Conservation (phyloP, 2,113 vertebrate species). For the Scomber japonicus region DNA sequence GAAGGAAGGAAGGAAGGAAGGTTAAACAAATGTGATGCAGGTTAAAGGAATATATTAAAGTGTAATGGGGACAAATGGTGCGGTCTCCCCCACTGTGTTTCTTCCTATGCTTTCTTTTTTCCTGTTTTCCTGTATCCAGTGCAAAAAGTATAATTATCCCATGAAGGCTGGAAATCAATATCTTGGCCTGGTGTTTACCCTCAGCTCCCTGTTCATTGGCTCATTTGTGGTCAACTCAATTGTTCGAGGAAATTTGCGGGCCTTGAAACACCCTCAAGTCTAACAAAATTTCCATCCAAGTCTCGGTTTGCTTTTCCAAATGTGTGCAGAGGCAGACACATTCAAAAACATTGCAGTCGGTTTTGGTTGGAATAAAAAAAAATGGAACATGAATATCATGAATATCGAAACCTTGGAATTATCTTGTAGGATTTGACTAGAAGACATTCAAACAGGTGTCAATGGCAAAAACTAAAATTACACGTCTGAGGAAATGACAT, state of each 20-base stretch:
- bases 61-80: too few relatives aligned
- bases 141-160: too few relatives aligned
- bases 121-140: too few relatives aligned
- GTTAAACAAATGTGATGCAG: too few relatives aligned
- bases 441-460: slow-evolving; percentile 73
- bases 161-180: too few relatives aligned
- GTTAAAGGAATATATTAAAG: too few relatives aligned
- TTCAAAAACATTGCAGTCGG: slow-evolving; percentile 17
- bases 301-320: slow-evolving; percentile 35
- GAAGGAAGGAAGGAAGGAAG: too few relatives aligned
- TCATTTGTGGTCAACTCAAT: slow-evolving; percentile 53
- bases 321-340: slow-evolving; percentile 44
- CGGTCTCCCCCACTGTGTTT: too few relatives aligned
- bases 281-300: slow-evolving; percentile 52
- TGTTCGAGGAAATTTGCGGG: slow-evolving; percentile 51
- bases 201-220: slow-evolving; percentile 23
- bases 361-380: slow-evolving; percentile 32
- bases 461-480: slow-evolving; percentile 55
- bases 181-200: background rate
- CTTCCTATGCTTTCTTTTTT: too few relatives aligned
- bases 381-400: slow-evolving; percentile 40
- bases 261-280: slow-evolving; percentile 25
- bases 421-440: slow-evolving; percentile 56
- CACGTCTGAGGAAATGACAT: slow-evolving; percentile 50
- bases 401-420: slow-evolving; percentile 62